Percentiles rank a stretch among this genome's conserved stretches.
phyloP scores from a whole-genome alignment of 2,888 invertebrate species.

The Agonopterix arenella region DNA sequence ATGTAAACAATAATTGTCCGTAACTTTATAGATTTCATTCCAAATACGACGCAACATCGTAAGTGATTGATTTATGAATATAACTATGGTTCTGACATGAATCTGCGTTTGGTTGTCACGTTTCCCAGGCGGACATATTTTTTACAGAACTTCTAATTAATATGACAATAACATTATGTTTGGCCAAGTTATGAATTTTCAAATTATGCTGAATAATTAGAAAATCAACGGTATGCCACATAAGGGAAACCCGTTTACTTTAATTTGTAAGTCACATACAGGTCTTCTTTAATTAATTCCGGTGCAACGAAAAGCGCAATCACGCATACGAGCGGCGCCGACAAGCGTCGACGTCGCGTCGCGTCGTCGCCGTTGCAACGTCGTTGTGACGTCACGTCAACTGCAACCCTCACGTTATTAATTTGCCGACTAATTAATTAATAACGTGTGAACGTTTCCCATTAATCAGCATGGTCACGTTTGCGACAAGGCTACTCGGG shows the following conservation, averaged over 20 bases:
- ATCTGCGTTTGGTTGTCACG: too few relatives aligned
- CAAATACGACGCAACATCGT: too few relatives aligned
- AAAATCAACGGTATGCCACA: too few relatives aligned
- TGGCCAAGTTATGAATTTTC: too few relatives aligned
- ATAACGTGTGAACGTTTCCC: constrained; percentile 44
- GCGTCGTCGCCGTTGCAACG: constrained; percentile 18
- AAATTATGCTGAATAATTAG: too few relatives aligned
- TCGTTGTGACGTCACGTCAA: constrained; percentile 42
- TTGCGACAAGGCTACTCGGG: constrained; percentile 11
- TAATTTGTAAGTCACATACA: constrained; percentile 21
- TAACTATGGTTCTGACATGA: too few relatives aligned
- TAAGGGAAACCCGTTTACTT: neutral
- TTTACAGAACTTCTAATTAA: too few relatives aligned
- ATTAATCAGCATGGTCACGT: constrained; percentile 57
- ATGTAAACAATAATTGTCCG: too few relatives aligned
- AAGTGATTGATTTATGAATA: too few relatives aligned
- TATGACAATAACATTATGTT: too few relatives aligned
- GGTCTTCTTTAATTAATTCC: constrained; percentile 67
- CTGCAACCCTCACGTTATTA: constrained; percentile 65
- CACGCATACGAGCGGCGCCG: constrained; percentile 23
- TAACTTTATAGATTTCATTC: too few relatives aligned
- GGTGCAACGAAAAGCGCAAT: constrained; percentile 40
- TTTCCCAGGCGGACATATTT: too few relatives aligned
- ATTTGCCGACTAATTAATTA: constrained; percentile 66
- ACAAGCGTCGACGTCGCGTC: constrained; percentile 16